Evolutionary conservation across 2,797 vertebrate genomes (phyloP).

Genomic region (Schizothorax lantsangensis): DNA sequence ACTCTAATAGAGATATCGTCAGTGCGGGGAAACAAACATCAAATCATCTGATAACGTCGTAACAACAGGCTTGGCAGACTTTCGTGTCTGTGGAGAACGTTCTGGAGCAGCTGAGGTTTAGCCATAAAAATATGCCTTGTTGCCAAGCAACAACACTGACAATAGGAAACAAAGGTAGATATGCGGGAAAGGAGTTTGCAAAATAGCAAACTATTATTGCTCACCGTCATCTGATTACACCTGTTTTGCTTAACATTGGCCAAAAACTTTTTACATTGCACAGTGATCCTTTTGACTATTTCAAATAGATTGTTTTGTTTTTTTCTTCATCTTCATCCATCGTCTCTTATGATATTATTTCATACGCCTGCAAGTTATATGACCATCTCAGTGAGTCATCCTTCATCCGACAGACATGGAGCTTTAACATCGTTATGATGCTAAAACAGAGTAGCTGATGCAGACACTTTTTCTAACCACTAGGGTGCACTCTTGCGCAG

Average conservation of each 20-base stretch:
- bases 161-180: constrained; percentile 21
- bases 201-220: not conserved
- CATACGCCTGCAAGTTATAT: not conserved
- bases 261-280: not conserved
- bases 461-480: constrained; percentile 23
- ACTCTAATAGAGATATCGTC: constrained; percentile 32
- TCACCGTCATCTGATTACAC: not conserved
- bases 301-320: no score
- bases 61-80: constrained; percentile 21
- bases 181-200: not conserved
- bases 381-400: not conserved
- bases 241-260: not conserved
- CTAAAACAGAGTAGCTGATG: not conserved
- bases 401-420: not conserved
- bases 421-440: not conserved
- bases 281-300: not conserved
- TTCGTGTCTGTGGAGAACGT: not conserved
- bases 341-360: not conserved
- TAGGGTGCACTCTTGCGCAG: constrained; percentile 47
- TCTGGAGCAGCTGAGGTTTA: constrained; percentile 34
- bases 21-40: constrained; percentile 15
- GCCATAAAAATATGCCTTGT: constrained; percentile 40
- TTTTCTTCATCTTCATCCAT: not conserved
- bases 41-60: constrained; percentile 30
- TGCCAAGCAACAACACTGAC: constrained; percentile 41